Conservation (phyloP, 2,113 vertebrate species). For the Malurus melanocephalus region DNA sequence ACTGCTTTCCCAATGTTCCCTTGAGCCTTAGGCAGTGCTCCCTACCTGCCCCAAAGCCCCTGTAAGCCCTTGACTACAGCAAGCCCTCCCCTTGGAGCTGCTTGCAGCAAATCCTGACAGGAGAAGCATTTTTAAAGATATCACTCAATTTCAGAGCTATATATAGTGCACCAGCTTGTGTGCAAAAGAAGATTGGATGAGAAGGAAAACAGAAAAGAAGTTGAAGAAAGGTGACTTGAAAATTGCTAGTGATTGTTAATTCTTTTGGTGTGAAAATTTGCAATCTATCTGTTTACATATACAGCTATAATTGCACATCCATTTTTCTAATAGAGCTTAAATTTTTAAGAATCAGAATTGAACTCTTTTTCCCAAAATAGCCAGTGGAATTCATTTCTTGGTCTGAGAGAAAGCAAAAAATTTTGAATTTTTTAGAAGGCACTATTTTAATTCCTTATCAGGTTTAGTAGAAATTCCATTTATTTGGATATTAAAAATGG, state of each 20-base stretch:
- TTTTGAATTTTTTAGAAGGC: background rate
- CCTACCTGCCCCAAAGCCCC: background rate
- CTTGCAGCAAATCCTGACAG: slow-evolving; percentile 24
- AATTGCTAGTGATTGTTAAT: background rate
- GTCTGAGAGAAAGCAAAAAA: background rate
- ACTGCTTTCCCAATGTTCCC: background rate
- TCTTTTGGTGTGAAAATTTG: background rate
- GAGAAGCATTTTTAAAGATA: slow-evolving; percentile 22
- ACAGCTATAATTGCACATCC: background rate
- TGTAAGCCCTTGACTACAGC: background rate
- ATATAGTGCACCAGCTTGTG: background rate
- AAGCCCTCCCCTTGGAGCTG: background rate
- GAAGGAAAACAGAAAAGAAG: background rate
- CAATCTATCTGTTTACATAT: background rate
- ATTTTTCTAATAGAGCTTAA: background rate
- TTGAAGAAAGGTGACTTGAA: background rate
- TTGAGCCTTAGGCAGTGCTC: background rate
- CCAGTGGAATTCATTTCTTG: background rate
- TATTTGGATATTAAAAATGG: background rate
- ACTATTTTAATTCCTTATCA: background rate
- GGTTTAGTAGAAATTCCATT: background rate
- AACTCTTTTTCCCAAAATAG: background rate
- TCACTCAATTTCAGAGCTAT: background rate
- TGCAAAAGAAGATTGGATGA: background rate
- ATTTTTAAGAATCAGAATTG: background rate